phyloP scores from a whole-genome alignment of 2,888 invertebrate genomes.

The Aproaerema taeniolella region DNA sequence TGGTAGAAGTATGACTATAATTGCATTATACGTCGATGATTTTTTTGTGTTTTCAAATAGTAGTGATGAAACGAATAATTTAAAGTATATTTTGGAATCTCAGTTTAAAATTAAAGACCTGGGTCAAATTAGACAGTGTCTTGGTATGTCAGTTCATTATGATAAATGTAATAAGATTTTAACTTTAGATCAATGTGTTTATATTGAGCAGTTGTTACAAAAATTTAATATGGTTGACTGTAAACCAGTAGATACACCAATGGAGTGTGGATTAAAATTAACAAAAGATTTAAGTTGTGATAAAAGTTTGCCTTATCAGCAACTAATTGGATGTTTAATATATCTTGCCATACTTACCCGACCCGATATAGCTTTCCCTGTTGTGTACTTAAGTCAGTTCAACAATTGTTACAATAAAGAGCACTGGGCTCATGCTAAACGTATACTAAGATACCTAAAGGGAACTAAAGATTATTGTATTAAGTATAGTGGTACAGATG shows the following conservation, averaged over 20 bases:
- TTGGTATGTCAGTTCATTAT: slow-evolving; percentile 16
- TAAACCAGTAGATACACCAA: slow-evolving; percentile 14
- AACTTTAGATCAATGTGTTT: slow-evolving; percentile 9
- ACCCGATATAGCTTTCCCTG: slow-evolving; percentile 12
- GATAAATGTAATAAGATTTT: slow-evolving; percentile 3
- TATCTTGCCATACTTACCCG: slow-evolving; percentile 14
- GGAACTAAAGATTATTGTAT: slow-evolving; percentile 2
- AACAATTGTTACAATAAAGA: slow-evolving; percentile 3
- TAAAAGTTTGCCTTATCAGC: background rate
- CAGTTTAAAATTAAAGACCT: slow-evolving; percentile 18
- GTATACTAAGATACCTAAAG: slow-evolving; percentile 2
- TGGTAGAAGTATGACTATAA: slow-evolving; percentile 3
- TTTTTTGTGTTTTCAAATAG: slow-evolving; percentile 16
- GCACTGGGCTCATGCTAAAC: slow-evolving; percentile 3
- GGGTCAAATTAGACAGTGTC: slow-evolving; percentile 18
- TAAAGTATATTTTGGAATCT: slow-evolving; percentile 7
- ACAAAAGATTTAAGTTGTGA: background rate
- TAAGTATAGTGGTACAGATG: background rate
- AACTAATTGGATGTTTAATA: slow-evolving; percentile 17
- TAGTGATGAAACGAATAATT: slow-evolving; percentile 2
- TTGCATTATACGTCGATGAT: slow-evolving; percentile 16
- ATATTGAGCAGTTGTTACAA: slow-evolving; percentile 6
- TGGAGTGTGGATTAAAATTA: slow-evolving; percentile 12
- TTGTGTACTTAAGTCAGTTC: slow-evolving; percentile 12
- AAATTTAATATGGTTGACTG: slow-evolving; percentile 12